Base-by-base conservation (phyloP, 2,888 invertebrate species). In the Temnothorax unifasciatus region DNA sequence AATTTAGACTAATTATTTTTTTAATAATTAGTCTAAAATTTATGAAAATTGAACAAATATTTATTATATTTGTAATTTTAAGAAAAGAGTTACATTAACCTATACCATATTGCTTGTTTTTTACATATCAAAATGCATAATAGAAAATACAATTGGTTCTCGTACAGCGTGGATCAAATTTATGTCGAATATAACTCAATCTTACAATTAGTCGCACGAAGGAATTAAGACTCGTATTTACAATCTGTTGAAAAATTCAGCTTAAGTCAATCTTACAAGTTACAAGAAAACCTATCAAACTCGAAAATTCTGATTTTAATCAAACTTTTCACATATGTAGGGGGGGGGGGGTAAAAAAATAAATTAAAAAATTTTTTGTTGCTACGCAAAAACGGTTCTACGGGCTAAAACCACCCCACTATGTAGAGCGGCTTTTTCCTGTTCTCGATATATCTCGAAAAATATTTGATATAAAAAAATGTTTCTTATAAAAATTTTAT, bases 21-120 rank as follows among this genome's bases (percentile, higher is more conserved):
- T 47, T 34, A 15, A 34, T n/a, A 34, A 75, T 61, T 57, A 74
- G 3, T 75, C 13, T 5, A 38, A 63, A 75, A 75, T 74, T n/a
- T 11, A 38, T 50, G 6, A 34, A 63, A 63, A 38, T 47, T 50
- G 21, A 21, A 34, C 4, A 63, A 47, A 34, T 6, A 29, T 59
- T 38, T 6, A 6, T 41, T 41, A 41, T 15, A 15, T 34, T 34
- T 5, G 6, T 50, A 52, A 34, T 59, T 44, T 44, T 59, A 44
- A 13, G 21, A n/a, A 29, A 18, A 1, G 5, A 11, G 57, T 41
- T 57, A 13, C 8, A 74, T 59, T 34, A 74, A 74, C 9, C 5
- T 54, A 29, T 29, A 34, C 6, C 34, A 59, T 15, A 59, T 73
- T 57, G 21, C 6, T 25, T 57, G 11, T 0, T 1, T 41, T 57